Conservation (phyloP, 2,797 vertebrate genomes). For the Sebastes nivosus region DNA sequence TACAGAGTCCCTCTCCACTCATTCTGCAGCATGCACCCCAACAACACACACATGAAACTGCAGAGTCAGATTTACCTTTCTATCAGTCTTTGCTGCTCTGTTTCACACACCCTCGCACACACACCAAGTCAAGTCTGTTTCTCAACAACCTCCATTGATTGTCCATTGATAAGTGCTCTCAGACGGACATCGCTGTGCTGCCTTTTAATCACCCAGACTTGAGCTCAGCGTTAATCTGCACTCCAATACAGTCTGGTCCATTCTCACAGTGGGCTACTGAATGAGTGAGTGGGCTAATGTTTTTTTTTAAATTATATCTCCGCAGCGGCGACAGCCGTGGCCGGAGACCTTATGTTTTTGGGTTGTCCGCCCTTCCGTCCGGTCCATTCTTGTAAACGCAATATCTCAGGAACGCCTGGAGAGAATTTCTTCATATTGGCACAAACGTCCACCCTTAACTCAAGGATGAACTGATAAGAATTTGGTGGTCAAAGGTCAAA, state of each 20-base stretch:
- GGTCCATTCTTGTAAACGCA: too few species aligned
- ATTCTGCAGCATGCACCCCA: conserved; percentile 40
- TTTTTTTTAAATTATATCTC: too few species aligned
- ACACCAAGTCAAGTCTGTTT: neutral
- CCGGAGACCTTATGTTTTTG: too few species aligned
- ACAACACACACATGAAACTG: conserved; percentile 34
- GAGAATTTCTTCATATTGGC: too few species aligned
- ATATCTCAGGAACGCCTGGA: too few species aligned
- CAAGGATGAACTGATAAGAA: too few species aligned
- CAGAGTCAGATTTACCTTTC: conserved; percentile 29
- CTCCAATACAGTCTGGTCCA: neutral
- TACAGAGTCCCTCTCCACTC: conserved; percentile 24
- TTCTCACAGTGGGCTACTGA: neutral
- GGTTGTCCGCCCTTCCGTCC: fast-evolving
- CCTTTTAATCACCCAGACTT: conserved; percentile 44
- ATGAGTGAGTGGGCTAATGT: neutral
- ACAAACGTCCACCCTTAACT: too few species aligned
- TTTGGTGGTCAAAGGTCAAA: too few species aligned
- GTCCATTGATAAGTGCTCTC: neutral
- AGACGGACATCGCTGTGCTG: conserved; percentile 5
- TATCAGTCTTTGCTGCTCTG: neutral
- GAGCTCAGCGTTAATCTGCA: conserved; percentile 28
- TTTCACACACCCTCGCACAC: neutral
- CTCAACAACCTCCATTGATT: conserved; percentile 26
- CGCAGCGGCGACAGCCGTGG: too few species aligned